phyloP scores from a whole-genome alignment of 1,140 invertebrate species.

The Philopotamus ludificatus region DNA sequence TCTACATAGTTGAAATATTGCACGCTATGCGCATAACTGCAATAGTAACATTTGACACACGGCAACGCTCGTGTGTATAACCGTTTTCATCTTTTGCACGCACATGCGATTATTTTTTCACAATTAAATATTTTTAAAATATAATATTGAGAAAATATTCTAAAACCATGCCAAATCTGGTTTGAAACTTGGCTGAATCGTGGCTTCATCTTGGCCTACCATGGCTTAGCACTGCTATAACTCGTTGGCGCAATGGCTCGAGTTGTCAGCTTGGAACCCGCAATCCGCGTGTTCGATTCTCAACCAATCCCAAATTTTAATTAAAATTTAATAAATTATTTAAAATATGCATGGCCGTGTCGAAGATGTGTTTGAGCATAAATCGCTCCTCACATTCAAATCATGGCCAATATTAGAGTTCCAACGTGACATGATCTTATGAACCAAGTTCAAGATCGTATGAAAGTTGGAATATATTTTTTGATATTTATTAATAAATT shows the following conservation, averaged over 20 bases:
- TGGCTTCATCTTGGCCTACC: not conserved
- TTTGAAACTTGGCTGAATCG: constrained; percentile 1
- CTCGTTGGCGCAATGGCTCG: not conserved
- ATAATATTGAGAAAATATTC: no score
- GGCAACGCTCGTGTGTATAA: no score
- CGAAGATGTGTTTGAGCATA: constrained; percentile 34
- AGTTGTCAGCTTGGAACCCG: not conserved
- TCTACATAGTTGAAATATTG: no score
- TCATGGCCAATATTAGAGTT: constrained; percentile 34
- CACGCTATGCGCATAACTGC: no score
- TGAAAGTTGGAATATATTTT: constrained; percentile 33
- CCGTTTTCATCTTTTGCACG: no score
- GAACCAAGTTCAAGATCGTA: constrained; percentile 14
- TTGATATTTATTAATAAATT: constrained; percentile 7
- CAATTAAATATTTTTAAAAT: no score
- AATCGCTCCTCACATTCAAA: constrained; percentile 35
- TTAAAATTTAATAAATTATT: no score
- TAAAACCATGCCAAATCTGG: no score
- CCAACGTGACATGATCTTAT: constrained; percentile 24
- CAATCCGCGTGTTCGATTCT: constrained; percentile 18
- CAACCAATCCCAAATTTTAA: not conserved
- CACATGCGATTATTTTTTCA: no score
- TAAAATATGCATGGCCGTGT: constrained; percentile 23
- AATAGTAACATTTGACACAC: no score
- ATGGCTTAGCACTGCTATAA: no score